A percentile compares a stretch with the other conserved stretches of the same genome.
Evolutionary conservation across 2,888 invertebrate genomes (phyloP).

Genomic region (Drosophila phalerata): DNA sequence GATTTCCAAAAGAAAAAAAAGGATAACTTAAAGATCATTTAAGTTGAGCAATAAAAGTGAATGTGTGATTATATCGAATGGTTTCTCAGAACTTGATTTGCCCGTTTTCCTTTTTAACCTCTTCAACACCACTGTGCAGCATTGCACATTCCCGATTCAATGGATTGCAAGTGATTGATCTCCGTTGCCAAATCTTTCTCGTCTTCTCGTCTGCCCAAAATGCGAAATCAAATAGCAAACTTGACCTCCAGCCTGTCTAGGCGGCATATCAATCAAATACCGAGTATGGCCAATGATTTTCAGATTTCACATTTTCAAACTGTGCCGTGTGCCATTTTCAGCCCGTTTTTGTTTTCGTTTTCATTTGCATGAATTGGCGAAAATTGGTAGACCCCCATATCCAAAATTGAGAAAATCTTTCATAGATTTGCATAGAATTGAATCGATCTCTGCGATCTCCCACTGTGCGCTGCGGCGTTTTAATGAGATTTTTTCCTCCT

Average conservation of each 20-base stretch:
- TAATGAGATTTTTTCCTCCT: slow-evolving; percentile 70
- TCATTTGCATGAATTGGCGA: slow-evolving; percentile 77
- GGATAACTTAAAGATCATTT: slow-evolving; percentile 1
- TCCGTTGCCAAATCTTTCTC: slow-evolving; percentile 36
- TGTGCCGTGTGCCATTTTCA: slow-evolving; percentile 51
- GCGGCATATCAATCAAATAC: slow-evolving; percentile 76
- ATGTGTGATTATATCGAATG: slow-evolving; percentile 4
- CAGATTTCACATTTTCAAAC: slow-evolving; percentile 47
- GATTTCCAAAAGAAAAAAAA: background rate
- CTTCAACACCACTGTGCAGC: slow-evolving; percentile 43
- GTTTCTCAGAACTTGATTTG: slow-evolving; percentile 11
- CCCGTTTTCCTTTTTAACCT: background rate
- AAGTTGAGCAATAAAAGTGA: slow-evolving; percentile 9
- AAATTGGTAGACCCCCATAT: slow-evolving; percentile 41
- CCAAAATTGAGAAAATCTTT: slow-evolving; percentile 14
- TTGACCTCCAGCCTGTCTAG: slow-evolving; percentile 74
- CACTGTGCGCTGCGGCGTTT: slow-evolving; percentile 69
- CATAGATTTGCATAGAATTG: slow-evolving; percentile 30
- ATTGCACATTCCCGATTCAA: slow-evolving; percentile 38
- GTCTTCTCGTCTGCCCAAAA: slow-evolving; percentile 41
- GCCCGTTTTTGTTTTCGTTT: slow-evolving; percentile 70
- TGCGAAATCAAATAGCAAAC: slow-evolving; percentile 32
- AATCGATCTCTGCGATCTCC: slow-evolving; percentile 58
- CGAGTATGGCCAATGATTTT: slow-evolving; percentile 65
- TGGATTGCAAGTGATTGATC: slow-evolving; percentile 73